phyloP scores from a whole-genome alignment of 2,113 vertebrate species.

The Chionis minor region DNA sequence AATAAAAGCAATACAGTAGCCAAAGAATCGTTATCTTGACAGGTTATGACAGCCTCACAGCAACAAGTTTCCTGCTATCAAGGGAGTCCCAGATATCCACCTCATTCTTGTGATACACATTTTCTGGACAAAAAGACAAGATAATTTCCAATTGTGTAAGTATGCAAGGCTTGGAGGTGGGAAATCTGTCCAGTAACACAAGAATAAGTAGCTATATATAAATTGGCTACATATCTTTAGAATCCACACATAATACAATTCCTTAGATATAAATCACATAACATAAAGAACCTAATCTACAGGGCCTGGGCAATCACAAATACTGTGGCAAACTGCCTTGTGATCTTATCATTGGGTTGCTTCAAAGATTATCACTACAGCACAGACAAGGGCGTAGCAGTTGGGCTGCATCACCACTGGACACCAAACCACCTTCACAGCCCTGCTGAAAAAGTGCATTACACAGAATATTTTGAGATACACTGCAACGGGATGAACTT shows the following conservation, averaged over 20 bases:
- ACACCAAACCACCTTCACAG: background rate
- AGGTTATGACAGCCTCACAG: background rate
- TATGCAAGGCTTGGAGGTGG: background rate
- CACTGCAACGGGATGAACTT: background rate
- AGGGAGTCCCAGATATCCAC: background rate
- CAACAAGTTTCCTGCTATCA: background rate
- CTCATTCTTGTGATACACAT: background rate
- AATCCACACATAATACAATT: background rate
- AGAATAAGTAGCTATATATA: background rate
- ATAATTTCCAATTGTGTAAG: background rate
- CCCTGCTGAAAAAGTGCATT: background rate
- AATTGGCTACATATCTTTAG: background rate
- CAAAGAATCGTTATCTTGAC: background rate
- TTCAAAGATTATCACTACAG: background rate
- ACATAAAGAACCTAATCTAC: background rate
- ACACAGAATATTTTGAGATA: background rate
- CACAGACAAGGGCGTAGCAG: background rate
- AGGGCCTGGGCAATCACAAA: background rate
- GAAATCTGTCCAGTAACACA: background rate
- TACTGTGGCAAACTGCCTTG: background rate
- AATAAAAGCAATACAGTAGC: background rate
- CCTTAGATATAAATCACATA: background rate
- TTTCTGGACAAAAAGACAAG: background rate
- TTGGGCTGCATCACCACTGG: background rate
- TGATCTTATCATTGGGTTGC: background rate